phyloP scores from a whole-genome alignment of 37 sponge, comb jelly and placozoan species.

The Haliclona indistincta region DNA sequence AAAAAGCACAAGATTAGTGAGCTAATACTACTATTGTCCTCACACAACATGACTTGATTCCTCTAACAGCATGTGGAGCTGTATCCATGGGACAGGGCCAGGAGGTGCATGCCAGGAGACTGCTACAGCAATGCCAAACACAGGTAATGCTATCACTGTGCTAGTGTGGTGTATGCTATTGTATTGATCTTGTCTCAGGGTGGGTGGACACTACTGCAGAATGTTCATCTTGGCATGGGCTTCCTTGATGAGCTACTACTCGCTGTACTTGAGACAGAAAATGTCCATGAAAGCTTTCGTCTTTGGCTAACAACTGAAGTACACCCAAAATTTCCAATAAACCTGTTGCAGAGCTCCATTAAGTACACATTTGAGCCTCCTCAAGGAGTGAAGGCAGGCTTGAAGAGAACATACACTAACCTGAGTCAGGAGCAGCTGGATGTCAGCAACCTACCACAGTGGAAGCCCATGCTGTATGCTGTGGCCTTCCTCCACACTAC shows the following conservation, averaged over 20 bases:
- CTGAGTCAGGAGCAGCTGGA: slow-evolving; percentile 96
- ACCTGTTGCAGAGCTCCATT: slow-evolving; percentile 94
- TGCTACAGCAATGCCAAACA: slow-evolving; percentile 81
- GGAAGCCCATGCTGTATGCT: slow-evolving; percentile 99
- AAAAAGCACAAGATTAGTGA: slow-evolving; percentile 82
- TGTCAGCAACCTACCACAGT: slow-evolving; percentile 91
- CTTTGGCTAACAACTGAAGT: slow-evolving; percentile 99
- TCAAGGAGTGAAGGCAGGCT: slow-evolving; percentile 96
- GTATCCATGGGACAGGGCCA: slow-evolving; percentile 99
- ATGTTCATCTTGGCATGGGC: slow-evolving; percentile 95
- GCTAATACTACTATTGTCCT: slow-evolving; percentile 5
- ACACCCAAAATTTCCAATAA: slow-evolving; percentile 96
- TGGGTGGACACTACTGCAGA: slow-evolving; percentile 98
- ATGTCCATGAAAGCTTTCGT: slow-evolving; percentile 87
- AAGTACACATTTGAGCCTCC: slow-evolving; percentile 99
- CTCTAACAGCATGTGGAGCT: slow-evolving; percentile 66
- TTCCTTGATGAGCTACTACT: slow-evolving; percentile 95
- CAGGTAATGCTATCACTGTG: too few relatives aligned
- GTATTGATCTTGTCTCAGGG: slow-evolving; percentile 61
- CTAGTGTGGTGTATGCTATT: neutral
- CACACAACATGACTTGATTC: neutral
- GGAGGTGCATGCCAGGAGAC: slow-evolving; percentile 95
- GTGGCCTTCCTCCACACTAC: slow-evolving; percentile 99
- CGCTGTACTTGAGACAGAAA: slow-evolving; percentile 89
- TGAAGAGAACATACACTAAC: slow-evolving; percentile 94